Percentiles rank a stretch among this genome's conserved stretches.
Evolutionary conservation across 2,888 invertebrate species (phyloP).

Genomic region (Branchellion lobata): DNA sequence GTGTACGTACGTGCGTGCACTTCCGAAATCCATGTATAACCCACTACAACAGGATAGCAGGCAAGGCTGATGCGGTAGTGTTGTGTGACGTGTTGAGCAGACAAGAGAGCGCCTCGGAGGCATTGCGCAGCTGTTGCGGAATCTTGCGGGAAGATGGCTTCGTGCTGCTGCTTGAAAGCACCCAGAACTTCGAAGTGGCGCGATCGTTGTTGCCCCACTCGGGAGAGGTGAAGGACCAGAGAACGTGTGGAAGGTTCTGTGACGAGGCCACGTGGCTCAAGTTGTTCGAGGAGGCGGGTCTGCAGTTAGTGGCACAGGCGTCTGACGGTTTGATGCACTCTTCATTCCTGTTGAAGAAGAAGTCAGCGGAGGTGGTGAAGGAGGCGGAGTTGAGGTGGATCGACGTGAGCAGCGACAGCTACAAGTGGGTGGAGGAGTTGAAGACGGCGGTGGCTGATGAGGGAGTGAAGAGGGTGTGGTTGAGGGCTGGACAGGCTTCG

Average conservation of each 20-base stretch:
- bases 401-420: constrained; percentile 36
- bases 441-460: constrained; percentile 70
- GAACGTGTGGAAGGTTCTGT: constrained; percentile 53
- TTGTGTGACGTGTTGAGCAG: constrained; percentile 55
- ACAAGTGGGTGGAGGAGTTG: constrained; percentile 75
- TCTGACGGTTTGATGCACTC: constrained; percentile 67
- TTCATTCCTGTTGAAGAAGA: constrained; percentile 69
- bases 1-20: too few relatives aligned
- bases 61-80: constrained; percentile 56
- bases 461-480: constrained; percentile 64
- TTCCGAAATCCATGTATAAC: too few relatives aligned
- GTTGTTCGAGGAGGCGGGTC: constrained; percentile 59
- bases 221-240: constrained; percentile 45
- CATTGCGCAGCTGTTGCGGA: constrained; percentile 55
- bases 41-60: constrained; percentile 12
- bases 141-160: constrained; percentile 69
- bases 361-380: not conserved
- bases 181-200: constrained; percentile 57
- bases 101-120: constrained; percentile 52
- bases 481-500: constrained; percentile 65
- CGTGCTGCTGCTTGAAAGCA: constrained; percentile 62
- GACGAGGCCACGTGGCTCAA: constrained; percentile 52
- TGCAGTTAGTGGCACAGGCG: constrained; percentile 70
- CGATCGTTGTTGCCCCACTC: constrained; percentile 54
- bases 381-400: constrained; percentile 23